Conservation (phyloP, 1,140 invertebrate species). For the Papilio glaucus region DNA sequence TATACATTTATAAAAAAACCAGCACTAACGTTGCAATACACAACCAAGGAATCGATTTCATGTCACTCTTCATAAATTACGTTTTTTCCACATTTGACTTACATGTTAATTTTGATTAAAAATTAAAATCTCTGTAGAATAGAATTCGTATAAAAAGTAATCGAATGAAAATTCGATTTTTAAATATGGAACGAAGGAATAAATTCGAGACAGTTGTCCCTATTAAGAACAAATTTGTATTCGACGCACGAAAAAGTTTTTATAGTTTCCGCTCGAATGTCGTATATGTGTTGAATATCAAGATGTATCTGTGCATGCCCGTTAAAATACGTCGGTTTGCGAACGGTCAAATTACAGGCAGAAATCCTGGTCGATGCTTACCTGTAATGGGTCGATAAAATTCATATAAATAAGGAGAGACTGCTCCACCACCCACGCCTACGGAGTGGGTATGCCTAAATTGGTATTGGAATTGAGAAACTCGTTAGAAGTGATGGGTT, state of each 20-base stretch:
- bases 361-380: conserved; percentile 7
- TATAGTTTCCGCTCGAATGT: conserved; percentile 58
- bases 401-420: conserved; percentile 30
- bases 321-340: conserved; percentile 61
- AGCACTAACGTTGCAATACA: neutral
- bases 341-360: conserved; percentile 22
- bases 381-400: conserved; percentile 17
- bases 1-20: too few species aligned
- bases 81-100: neutral
- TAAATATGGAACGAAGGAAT: conserved; percentile 33
- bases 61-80: neutral
- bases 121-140: neutral
- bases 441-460: conserved; percentile 56
- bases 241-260: conserved; percentile 47
- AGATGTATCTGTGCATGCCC: conserved; percentile 46
- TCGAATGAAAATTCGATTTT: neutral
- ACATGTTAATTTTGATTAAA: neutral
- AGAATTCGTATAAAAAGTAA: neutral
- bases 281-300: conserved; percentile 48
- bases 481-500: conserved; percentile 69
- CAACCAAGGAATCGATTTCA: neutral
- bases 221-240: conserved; percentile 31
- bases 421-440: conserved; percentile 31
- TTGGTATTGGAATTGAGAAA: conserved; percentile 74
- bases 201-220: conserved; percentile 19